Conservation (phyloP, 1,140 invertebrate genomes). For the Sycophila sp. region DNA sequence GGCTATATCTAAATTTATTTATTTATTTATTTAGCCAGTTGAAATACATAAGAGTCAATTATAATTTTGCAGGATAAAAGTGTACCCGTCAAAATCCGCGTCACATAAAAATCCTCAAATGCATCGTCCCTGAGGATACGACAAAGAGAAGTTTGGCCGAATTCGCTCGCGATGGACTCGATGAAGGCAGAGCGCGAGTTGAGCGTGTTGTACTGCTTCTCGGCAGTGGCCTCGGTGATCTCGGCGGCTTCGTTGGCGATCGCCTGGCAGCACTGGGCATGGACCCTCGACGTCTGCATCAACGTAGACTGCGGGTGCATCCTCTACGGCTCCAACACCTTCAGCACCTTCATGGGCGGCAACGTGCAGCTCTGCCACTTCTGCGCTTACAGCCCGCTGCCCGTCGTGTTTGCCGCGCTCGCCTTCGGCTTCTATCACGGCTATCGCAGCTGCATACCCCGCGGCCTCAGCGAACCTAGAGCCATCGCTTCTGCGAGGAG, state of each 20-base stretch:
- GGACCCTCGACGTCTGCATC: constrained; percentile 72
- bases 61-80: too few relatives aligned
- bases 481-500: constrained; percentile 32
- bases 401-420: constrained; percentile 68
- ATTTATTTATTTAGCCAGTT: too few relatives aligned
- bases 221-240: constrained; percentile 64
- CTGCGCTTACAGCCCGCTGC: constrained; percentile 69
- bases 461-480: constrained; percentile 54
- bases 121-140: too few relatives aligned
- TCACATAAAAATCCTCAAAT: too few relatives aligned
- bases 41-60: too few relatives aligned
- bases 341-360: constrained; percentile 73
- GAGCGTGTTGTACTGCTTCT: constrained; percentile 66
- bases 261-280: constrained; percentile 74
- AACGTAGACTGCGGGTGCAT: constrained; percentile 75
- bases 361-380: constrained; percentile 72
- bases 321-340: constrained; percentile 71
- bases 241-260: constrained; percentile 70
- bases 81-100: too few relatives aligned
- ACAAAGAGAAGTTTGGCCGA: background rate
- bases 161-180: constrained; percentile 49
- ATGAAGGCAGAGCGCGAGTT: constrained; percentile 66
- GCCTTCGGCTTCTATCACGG: constrained; percentile 73
- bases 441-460: constrained; percentile 73
- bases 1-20: too few relatives aligned